Percentiles rank a stretch among this genome's conserved stretches.
These are phyloP conservation scores for Apotomis betuletana DNA, from an alignment of 2,888 invertebrate species.

Conservation along the genomic window DNA sequence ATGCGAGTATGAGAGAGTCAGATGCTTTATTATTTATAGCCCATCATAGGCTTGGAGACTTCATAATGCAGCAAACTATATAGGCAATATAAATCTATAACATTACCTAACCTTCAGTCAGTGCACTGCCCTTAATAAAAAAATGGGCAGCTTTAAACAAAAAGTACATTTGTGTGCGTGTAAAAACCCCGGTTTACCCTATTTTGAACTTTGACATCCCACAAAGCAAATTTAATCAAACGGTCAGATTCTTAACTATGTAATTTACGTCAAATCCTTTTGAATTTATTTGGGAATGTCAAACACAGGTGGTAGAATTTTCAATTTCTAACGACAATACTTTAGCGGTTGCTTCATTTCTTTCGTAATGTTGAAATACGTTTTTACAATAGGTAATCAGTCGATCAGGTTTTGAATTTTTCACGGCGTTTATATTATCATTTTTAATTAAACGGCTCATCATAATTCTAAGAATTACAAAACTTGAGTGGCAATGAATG, in stretches of 20 bases:
- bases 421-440: no score
- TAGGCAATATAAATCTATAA: neutral
- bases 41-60: no score
- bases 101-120: neutral
- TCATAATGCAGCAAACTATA: no score
- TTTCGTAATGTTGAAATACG: no score
- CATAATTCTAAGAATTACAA: no score
- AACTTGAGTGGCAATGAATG: no score
- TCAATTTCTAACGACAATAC: conserved; percentile 42
- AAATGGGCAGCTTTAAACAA: conserved; percentile 17
- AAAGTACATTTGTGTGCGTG: conserved; percentile 13
- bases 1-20: no score
- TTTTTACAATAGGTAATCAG: no score
- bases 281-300: conserved; percentile 64
- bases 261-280: conserved; percentile 48
- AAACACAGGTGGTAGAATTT: conserved; percentile 63
- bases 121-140: neutral
- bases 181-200: conserved; percentile 49
- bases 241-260: conserved; percentile 52
- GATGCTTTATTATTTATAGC: no score
- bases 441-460: conserved; percentile 51
- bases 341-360: neutral
- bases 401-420: no score
- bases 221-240: conserved; percentile 56
- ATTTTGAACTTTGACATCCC: conserved; percentile 62